Conservation (phyloP, 2,797 vertebrate genomes). For the Podargus strigoides region DNA sequence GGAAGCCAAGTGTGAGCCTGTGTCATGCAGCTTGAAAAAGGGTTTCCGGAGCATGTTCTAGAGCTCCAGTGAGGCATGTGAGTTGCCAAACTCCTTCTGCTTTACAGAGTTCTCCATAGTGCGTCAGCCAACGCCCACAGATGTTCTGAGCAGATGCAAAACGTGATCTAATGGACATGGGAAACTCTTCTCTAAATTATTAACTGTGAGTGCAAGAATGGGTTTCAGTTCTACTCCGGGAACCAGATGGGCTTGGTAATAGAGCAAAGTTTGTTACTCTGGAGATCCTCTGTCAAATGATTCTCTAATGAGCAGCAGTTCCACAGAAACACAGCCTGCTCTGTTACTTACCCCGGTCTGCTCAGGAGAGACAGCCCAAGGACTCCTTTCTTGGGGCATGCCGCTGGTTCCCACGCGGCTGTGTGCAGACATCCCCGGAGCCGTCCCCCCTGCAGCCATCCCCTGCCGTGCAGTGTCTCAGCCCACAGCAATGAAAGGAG, state of each 20-base stretch:
- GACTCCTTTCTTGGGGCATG: rapidly evolving
- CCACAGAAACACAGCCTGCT: background rate
- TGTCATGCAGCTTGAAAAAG: background rate
- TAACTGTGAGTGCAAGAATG: rapidly evolving
- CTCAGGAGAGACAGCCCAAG: background rate
- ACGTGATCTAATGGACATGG: rapidly evolving
- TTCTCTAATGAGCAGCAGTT: background rate
- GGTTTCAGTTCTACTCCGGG: background rate
- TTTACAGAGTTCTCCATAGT: background rate
- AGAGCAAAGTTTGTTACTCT: background rate
- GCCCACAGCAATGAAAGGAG: background rate
- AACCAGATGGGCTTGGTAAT: rapidly evolving
- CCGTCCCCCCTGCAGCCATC: background rate
- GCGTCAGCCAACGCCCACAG: background rate
- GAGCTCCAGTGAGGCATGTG: background rate
- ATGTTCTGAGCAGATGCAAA: background rate
- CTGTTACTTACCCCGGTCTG: no score
- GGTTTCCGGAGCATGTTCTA: background rate
- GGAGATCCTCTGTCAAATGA: background rate
- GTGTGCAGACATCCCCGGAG: background rate
- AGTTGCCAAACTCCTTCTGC: background rate
- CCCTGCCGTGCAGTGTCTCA: background rate
- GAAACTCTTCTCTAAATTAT: background rate
- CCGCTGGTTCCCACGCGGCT: background rate
- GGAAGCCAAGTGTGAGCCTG: background rate